Evolutionary conservation across 2,888 invertebrate genomes (phyloP), one percentile per base, ranked within the genome.

Genomic region (Eupeodes latifasciatus): DNA sequence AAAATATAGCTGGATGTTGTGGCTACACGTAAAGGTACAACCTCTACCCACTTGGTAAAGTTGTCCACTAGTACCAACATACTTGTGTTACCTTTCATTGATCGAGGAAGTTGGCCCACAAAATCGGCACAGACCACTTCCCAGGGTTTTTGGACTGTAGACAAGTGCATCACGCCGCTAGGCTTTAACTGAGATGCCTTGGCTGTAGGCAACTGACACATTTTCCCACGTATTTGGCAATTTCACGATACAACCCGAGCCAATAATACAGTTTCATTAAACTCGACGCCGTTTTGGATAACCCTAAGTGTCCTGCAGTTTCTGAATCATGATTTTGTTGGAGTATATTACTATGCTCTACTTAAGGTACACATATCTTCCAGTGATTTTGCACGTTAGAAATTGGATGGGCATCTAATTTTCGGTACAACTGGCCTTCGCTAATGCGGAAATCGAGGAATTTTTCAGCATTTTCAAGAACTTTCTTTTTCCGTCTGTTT

Each of bases 41-140:
- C 10, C 11, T 87, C 84, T 0, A 76, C 61, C 85, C 81, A 88
- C 53, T 87, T 85, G 12, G 77, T 62, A 49, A 87, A 89, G 4
- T 62, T 34, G 19, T 89, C 83, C 10, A 75, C 27, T 57, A 89
- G 78, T 0, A 87, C 87, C 14, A 84, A 12, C 6, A 64, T 5
- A 0, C 12, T 19, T 0, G 64, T 64, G 5, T 64, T 11, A 0
- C 64, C 64, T 9, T 47, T 64, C 47, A 62, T 62, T 1, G 62
- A 40, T 0, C 62, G 44, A 0, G 40, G 62, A 0, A 59, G 12
- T 0, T 34, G 59, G 0, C 34, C 59, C 0, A 36, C 61, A 7
- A 36, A 61, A 1, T 61, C 55, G 9, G 55, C 55, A 12, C 19
- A 55, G 0, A 55, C 55, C 0, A 27, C 19, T 4, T 19, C 19